Evolutionary conservation across 2,797 vertebrate genomes (phyloP).

Genomic region (Lithobates sylvaticus): DNA sequence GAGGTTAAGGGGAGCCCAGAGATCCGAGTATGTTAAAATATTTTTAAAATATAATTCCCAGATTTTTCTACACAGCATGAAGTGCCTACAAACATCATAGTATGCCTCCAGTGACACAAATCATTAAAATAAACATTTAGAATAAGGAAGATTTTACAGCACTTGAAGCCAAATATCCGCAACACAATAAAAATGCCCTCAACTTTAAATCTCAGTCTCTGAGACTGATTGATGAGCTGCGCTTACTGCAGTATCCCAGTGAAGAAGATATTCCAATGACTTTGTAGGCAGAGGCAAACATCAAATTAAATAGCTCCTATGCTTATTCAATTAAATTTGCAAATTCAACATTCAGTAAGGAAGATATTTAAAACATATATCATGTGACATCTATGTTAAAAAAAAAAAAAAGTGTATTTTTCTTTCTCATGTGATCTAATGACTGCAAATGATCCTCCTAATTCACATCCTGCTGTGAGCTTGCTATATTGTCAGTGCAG

Average conservation of each 20-base stretch:
- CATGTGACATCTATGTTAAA: slow-evolving; percentile 14
- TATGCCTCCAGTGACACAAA: not conserved
- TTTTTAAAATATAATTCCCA: not conserved
- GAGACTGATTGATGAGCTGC: slow-evolving; percentile 22
- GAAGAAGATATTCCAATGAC: slow-evolving; percentile 9
- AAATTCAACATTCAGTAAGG: not conserved
- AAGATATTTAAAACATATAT: slow-evolving; percentile 21
- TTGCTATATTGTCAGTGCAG: slow-evolving; percentile 37
- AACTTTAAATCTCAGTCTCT: not conserved
- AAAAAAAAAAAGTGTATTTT: slow-evolving; percentile 30
- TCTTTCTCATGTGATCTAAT: slow-evolving; percentile 34
- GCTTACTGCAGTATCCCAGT: not conserved
- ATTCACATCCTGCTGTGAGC: slow-evolving; percentile 39
- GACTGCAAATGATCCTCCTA: slow-evolving; percentile 17
- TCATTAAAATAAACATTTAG: slow-evolving; percentile 31
- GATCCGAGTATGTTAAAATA: not conserved
- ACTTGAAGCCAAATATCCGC: slow-evolving; percentile 15
- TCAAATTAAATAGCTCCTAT: slow-evolving; percentile 33
- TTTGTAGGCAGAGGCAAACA: slow-evolving; percentile 4
- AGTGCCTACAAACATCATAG: not conserved
- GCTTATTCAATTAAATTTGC: slow-evolving; percentile 23
- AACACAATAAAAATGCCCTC: slow-evolving; percentile 31
- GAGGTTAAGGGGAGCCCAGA: too few relatives aligned
- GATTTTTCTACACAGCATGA: not conserved
- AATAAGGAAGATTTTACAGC: slow-evolving; percentile 5